Conservation (phyloP, 2,113 vertebrate genomes). For the Speoplatyrhinus poulsoni region DNA sequence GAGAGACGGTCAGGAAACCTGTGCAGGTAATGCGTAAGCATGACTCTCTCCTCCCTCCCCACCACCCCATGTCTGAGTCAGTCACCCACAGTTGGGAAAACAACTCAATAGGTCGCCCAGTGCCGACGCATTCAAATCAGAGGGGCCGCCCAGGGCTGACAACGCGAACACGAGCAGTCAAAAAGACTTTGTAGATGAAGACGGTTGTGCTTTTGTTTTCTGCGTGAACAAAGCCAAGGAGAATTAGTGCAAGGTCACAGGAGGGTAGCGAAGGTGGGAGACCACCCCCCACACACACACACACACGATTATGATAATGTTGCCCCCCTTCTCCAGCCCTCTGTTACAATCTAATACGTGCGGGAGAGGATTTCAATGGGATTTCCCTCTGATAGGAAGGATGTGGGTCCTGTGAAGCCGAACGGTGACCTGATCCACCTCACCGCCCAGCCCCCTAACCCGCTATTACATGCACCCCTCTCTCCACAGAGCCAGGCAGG, state of each 20-base stretch:
- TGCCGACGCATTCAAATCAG: slow-evolving; percentile 1
- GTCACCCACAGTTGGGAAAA: slow-evolving; percentile 32
- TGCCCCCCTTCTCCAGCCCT: not conserved
- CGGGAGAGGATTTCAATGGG: slow-evolving; percentile 35
- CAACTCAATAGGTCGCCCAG: slow-evolving; percentile 4
- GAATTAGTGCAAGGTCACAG: not conserved
- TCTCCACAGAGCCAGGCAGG: slow-evolving; percentile 8
- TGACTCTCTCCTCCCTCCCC: not conserved
- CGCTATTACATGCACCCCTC: not conserved
- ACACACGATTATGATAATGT: not conserved
- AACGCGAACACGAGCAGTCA: slow-evolving; percentile 11
- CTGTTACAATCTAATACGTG: slow-evolving; percentile 8
- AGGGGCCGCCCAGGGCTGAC: slow-evolving; percentile 16
- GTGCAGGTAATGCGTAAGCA: not conserved
- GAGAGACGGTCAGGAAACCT: slow-evolving; percentile 14
- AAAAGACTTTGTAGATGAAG: slow-evolving; percentile 1
- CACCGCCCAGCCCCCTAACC: slow-evolving; percentile 19
- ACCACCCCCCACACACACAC: not conserved
- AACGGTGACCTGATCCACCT: slow-evolving; percentile 19
- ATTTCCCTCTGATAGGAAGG: slow-evolving; percentile 30
- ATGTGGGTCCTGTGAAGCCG: slow-evolving; percentile 12
- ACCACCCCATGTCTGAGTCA: not conserved
- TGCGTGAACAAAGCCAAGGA: slow-evolving; percentile 1
- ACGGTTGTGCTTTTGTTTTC: not conserved
- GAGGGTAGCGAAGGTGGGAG: too few relatives aligned